Conservation (phyloP, 1,140 invertebrate genomes). For the Globodera rostochiensis region DNA sequence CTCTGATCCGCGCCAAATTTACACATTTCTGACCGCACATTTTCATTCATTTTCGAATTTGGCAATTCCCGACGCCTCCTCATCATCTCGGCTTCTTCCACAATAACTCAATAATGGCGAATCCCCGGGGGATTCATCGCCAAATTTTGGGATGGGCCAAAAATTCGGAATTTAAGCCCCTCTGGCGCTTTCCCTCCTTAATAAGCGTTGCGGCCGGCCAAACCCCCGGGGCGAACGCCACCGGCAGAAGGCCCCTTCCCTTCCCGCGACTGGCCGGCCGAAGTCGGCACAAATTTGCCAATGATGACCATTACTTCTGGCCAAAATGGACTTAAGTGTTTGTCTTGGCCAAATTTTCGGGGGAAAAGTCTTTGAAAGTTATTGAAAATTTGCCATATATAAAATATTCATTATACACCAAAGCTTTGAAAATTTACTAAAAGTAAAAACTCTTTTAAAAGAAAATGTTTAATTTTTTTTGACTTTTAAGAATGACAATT, state of each 20-base stretch:
- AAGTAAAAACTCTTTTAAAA: too few relatives aligned
- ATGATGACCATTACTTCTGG: not conserved
- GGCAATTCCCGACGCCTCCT: not conserved
- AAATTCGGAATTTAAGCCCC: not conserved
- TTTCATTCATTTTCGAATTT: not conserved
- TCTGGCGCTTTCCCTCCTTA: not conserved
- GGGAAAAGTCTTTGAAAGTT: too few relatives aligned
- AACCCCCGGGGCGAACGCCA: not conserved
- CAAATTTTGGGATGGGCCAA: conserved; percentile 4
- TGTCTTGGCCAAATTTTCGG: not conserved
- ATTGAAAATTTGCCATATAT: too few relatives aligned
- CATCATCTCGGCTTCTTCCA: too few relatives aligned
- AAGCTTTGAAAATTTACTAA: too few relatives aligned
- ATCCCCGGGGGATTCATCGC: not conserved
- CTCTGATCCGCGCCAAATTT: not conserved
- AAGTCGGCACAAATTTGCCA: not conserved
- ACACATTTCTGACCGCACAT: not conserved
- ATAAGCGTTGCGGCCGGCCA: not conserved
- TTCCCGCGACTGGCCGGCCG: too few relatives aligned
- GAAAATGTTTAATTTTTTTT: too few relatives aligned
- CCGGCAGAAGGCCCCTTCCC: not conserved
- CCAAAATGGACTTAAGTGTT: not conserved
- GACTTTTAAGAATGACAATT: too few relatives aligned
- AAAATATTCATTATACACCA: too few relatives aligned
- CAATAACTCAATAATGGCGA: not conserved